These are phyloP conservation scores for Euglossa dilemma DNA, from an alignment of 1,140 invertebrate genomes.

Conservation along the genomic window DNA sequence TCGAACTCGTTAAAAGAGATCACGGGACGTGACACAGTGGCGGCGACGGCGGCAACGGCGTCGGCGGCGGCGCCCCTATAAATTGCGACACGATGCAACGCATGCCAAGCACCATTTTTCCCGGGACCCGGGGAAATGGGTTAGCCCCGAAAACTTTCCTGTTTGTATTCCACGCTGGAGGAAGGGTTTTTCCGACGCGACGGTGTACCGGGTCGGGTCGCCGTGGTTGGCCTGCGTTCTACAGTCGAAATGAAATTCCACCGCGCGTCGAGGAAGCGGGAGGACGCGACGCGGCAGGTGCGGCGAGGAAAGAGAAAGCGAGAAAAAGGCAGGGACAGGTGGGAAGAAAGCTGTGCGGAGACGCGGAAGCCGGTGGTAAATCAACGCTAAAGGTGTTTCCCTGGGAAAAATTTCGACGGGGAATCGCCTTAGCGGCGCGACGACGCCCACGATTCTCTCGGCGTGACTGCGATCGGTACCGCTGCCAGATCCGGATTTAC, in stretches of 20 bases:
- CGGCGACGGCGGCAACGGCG: slow-evolving; percentile 14
- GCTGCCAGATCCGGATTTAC: slow-evolving; percentile 66
- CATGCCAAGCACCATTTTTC: slow-evolving; percentile 58
- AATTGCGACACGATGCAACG: slow-evolving; percentile 53
- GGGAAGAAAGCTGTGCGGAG: slow-evolving; percentile 27
- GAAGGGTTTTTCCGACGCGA: slow-evolving; percentile 37
- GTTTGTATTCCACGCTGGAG: slow-evolving; percentile 58
- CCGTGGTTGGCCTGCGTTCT: slow-evolving; percentile 31
- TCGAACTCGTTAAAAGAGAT: slow-evolving; percentile 22
- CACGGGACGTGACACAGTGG: slow-evolving; percentile 5
- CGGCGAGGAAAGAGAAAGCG: not conserved
- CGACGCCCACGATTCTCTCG: slow-evolving; percentile 41
- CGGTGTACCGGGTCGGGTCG: slow-evolving; percentile 24
- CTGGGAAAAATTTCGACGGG: slow-evolving; percentile 65
- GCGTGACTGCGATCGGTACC: slow-evolving; percentile 54
- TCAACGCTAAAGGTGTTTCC: slow-evolving; percentile 70
- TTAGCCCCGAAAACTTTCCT: slow-evolving; percentile 62
- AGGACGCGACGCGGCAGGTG: not conserved
- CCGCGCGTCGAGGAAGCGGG: slow-evolving; percentile 15
- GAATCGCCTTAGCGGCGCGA: slow-evolving; percentile 39
- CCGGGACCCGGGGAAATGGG: slow-evolving; percentile 41
- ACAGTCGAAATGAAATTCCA: slow-evolving; percentile 67
- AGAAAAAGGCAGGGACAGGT: not conserved
- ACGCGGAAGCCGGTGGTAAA: slow-evolving; percentile 67
- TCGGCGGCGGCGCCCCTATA: slow-evolving; percentile 35